Percentiles rank a stretch among this genome's conserved stretches.
Conservation (phyloP, 1,140 invertebrate genomes). For the Sycobia sp. region DNA sequence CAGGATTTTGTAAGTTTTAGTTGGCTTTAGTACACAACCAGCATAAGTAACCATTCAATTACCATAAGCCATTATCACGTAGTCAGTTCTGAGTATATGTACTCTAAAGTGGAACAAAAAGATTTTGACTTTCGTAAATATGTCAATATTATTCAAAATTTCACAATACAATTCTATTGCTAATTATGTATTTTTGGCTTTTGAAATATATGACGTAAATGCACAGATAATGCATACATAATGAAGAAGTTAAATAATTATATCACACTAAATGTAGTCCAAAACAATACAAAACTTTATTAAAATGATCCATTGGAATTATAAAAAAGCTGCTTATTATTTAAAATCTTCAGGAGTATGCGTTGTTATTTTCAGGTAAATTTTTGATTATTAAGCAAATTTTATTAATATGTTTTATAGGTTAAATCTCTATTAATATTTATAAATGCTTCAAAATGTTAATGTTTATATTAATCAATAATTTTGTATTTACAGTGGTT, state of each 20-base stretch:
- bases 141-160: no score
- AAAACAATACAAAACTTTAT: background rate
- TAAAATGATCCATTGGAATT: constrained; percentile 10
- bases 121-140: no score
- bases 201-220: no score
- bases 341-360: constrained; percentile 51
- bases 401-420: background rate
- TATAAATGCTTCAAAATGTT: background rate
- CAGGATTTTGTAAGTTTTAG: no score
- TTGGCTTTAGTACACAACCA: no score
- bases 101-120: no score
- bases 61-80: no score
- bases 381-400: constrained; percentile 23
- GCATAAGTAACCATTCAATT: no score
- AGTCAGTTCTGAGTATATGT: no score
- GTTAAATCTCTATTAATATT: constrained; percentile 6
- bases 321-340: constrained; percentile 44
- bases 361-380: constrained; percentile 48
- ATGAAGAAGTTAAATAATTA: background rate
- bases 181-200: no score
- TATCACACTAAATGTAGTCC: background rate
- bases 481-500: constrained; percentile 41
- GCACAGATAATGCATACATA: background rate
- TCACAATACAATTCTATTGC: no score
- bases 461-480: background rate